phyloP scores from a whole-genome alignment of 2,797 vertebrate species.

The Pseudotriccus pelzelni region DNA sequence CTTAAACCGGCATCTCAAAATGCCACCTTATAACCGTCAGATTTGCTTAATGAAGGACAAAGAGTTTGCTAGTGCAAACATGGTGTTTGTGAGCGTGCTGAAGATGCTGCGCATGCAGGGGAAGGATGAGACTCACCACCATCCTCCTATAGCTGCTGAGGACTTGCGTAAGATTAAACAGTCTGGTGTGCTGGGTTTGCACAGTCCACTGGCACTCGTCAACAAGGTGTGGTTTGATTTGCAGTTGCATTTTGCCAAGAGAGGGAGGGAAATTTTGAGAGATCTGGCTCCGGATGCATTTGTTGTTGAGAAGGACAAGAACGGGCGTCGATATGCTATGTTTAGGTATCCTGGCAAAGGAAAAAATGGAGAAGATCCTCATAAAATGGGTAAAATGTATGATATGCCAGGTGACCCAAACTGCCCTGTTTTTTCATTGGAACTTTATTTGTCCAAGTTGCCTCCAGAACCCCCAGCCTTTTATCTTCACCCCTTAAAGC shows the following conservation, averaged over 20 bases:
- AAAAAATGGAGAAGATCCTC: conserved; percentile 56
- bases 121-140: conserved; percentile 69
- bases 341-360: conserved; percentile 66
- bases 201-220: conserved; percentile 61
- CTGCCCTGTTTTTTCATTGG: conserved; percentile 70
- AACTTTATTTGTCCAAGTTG: conserved; percentile 70
- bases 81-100: conserved; percentile 61
- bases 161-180: conserved; percentile 67
- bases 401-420: conserved; percentile 67
- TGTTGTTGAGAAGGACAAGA: conserved; percentile 67
- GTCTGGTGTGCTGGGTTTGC: conserved; percentile 66
- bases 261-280: conserved; percentile 70
- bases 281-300: conserved; percentile 71
- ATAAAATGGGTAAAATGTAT: conserved; percentile 71
- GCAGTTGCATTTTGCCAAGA: conserved; percentile 70
- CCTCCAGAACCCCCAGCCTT: conserved; percentile 68
- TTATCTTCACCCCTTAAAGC: conserved; percentile 67
- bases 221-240: conserved; percentile 74
- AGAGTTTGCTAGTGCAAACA: conserved; percentile 68
- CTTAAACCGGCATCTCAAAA: conserved; percentile 70
- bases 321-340: conserved; percentile 53
- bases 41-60: conserved; percentile 72
- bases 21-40: conserved; percentile 65
- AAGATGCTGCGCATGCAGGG: conserved; percentile 69
- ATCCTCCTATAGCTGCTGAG: conserved; percentile 64